Percentiles rank a stretch among this genome's conserved stretches.
Conservation (phyloP, 2,797 vertebrate species). For the Enteromius paludinosus region DNA sequence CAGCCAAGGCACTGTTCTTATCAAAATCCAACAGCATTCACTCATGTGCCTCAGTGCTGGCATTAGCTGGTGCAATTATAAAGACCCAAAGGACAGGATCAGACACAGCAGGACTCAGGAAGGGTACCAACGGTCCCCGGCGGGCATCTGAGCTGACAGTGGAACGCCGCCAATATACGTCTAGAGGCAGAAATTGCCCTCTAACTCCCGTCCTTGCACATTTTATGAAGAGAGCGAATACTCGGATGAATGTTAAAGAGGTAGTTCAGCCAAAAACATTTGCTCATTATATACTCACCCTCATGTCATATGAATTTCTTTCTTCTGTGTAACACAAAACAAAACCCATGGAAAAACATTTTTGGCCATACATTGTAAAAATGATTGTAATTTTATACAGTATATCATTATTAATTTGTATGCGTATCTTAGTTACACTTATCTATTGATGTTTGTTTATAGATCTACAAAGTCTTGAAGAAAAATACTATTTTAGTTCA, state of each 20-base stretch:
- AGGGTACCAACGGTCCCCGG: conserved; percentile 18
- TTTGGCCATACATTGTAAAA: background rate
- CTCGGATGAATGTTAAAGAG: background rate
- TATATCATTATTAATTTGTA: background rate
- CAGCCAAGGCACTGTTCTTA: conserved; percentile 41
- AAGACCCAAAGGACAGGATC: conserved; percentile 32
- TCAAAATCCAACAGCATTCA: conserved; percentile 50
- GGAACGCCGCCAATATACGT: background rate
- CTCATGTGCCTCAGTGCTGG: background rate
- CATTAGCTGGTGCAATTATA: conserved; percentile 31
- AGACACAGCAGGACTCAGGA: conserved; percentile 19
- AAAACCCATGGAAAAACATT: background rate
- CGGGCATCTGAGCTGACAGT: conserved; percentile 14
- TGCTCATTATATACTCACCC: background rate
- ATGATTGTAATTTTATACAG: background rate
- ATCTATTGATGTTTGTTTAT: background rate
- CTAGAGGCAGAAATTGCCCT: conserved; percentile 6
- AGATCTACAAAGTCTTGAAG: background rate
- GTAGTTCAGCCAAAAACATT: background rate
- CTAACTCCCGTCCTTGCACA: conserved; percentile 10
- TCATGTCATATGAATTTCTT: background rate
- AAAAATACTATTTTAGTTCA: background rate
- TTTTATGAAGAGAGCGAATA: background rate
- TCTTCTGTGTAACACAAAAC: background rate
- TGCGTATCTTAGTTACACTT: background rate